These are phyloP conservation scores for Catharus minimus DNA, from an alignment of 2,113 vertebrate species.

Conservation along the genomic window DNA sequence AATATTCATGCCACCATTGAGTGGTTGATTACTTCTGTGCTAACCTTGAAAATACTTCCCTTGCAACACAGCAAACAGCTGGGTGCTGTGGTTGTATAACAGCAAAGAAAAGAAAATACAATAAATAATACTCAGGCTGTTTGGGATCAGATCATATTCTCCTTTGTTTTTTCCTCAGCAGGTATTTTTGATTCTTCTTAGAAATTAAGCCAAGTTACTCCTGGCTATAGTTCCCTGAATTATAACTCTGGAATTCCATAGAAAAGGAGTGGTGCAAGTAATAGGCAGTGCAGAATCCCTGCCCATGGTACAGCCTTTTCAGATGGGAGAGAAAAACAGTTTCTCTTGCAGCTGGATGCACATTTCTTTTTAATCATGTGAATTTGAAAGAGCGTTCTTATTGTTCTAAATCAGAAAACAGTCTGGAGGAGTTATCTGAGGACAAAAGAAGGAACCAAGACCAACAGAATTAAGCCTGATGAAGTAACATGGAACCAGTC, in stretches of 20 bases:
- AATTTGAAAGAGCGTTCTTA: background rate
- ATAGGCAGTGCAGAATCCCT: background rate
- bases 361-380: background rate
- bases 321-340: background rate
- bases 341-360: background rate
- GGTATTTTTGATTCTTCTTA: background rate
- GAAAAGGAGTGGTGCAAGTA: background rate
- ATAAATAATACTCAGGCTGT: background rate
- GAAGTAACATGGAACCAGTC: background rate
- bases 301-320: background rate
- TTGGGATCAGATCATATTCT: background rate
- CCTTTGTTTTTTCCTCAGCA: background rate
- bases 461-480: background rate
- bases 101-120: conserved; percentile 2
- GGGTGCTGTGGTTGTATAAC: background rate
- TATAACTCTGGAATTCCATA: background rate
- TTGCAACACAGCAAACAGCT: background rate
- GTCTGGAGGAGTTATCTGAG: background rate
- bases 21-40: conserved; percentile 41
- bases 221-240: background rate
- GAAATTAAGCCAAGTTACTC: background rate
- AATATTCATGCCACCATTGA: conserved; percentile 59
- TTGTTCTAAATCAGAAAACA: background rate
- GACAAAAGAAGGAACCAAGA: background rate
- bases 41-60: conserved; percentile 55